Conservation (phyloP, 2,888 invertebrate species). For the Crossocerus cetratus region DNA sequence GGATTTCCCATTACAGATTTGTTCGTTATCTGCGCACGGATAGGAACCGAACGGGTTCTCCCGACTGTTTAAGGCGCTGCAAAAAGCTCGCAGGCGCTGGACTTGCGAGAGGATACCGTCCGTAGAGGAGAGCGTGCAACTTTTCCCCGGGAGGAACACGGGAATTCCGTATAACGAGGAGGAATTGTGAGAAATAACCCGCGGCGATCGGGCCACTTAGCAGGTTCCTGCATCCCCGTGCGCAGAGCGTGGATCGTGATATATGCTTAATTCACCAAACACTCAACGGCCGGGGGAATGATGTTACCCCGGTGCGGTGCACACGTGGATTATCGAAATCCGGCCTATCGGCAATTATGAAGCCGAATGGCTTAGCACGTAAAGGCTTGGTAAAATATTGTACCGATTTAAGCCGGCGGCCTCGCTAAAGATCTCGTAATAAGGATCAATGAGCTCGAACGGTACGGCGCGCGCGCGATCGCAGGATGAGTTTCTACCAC, state of each 20-base stretch:
- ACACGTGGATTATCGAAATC: conserved; percentile 45
- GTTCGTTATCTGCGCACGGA: not conserved
- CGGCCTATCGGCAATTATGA: conserved; percentile 46
- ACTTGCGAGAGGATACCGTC: conserved; percentile 14
- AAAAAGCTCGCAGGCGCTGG: conserved; percentile 1
- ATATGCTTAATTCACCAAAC: conserved; percentile 52
- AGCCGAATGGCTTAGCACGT: conserved; percentile 24
- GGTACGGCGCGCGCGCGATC: conserved; percentile 38
- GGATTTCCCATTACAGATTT: conserved; percentile 5
- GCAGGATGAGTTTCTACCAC: conserved; percentile 17
- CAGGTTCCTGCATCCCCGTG: conserved; percentile 48
- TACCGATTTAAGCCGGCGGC: conserved; percentile 56
- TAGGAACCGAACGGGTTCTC: not conserved
- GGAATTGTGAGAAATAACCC: conserved; percentile 38
- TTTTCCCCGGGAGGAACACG: conserved; percentile 44
- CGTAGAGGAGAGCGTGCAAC: conserved; percentile 34
- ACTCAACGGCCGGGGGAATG: conserved; percentile 38
- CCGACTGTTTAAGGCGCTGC: conserved; percentile 1
- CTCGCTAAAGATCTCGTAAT: conserved; percentile 64
- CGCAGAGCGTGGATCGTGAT: conserved; percentile 38
- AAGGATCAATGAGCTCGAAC: conserved; percentile 59
- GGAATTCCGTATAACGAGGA: conserved; percentile 49
- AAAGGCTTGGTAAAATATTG: conserved; percentile 63
- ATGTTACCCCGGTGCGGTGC: conserved; percentile 34
- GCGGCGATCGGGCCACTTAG: conserved; percentile 43